Evolutionary conservation across 2,888 invertebrate genomes (phyloP), one percentile per base, ranked within the genome.

Genomic region (Hoplodrina blanda): DNA sequence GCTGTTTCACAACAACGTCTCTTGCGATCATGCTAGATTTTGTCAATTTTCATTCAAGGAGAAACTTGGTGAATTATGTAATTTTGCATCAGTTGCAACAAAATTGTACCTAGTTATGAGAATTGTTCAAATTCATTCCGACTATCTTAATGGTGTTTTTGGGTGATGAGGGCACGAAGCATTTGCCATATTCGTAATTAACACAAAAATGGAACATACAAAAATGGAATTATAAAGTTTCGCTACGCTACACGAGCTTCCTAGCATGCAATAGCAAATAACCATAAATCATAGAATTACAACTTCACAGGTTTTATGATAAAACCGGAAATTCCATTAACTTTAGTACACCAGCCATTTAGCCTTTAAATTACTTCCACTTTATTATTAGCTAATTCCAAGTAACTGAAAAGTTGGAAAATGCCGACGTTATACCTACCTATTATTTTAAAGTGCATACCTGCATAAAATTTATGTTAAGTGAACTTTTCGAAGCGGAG

Each of bases 381-480:
- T 63, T 57, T 50, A 69, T 73, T 50, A 63, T 75, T 25, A 75
- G 44, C 62, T n/a, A 72, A 78, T 65, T 63, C 54, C 64, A 73
- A 62, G 53, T 71, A 64, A 68, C 50, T 66, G 30, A 15, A 50
- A 73, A 69, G 54, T 33, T 4, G 49, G 49, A 69, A 78, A 68
- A 81, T 50, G 25, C 30, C 46, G 53, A 61, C 59, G 72, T 30
- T 54, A 59, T 10, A 17, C 69, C 30, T 10, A 17, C 69, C 30
- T 62, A 66, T 69, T 84, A 73, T 57, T 61, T 71, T 56, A 73
- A 78, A 70, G 55, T 65, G 79, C 69, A 70, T 69, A 69, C 65
- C 56, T 66, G 68, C 62, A 73, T 76, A 80, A 25, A 25, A 83
- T 76, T 81, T 83, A 83, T 76, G 82, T 61, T 53, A 73, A 76